phyloP scores from a whole-genome alignment of 2,888 invertebrate genomes.

The Ormyrus rosae region DNA sequence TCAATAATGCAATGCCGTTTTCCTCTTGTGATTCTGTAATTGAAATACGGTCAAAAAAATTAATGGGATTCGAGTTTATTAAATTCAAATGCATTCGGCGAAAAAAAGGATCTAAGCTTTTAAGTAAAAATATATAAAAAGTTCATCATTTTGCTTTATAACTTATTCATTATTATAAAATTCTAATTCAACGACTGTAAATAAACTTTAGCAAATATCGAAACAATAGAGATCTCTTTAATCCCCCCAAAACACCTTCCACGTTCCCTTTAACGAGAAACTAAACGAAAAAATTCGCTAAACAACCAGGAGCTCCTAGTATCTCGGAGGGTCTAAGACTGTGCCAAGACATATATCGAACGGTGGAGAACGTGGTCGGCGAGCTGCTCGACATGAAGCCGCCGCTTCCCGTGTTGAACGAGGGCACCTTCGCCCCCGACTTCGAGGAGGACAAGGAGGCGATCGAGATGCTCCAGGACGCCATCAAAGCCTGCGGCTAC shows the following conservation, averaged over 20 bases:
- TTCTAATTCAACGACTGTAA: too few relatives aligned
- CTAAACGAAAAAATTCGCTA: not conserved
- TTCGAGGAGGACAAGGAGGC: slow-evolving; percentile 68
- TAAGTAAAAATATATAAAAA: too few relatives aligned
- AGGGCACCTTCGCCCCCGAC: slow-evolving; percentile 68
- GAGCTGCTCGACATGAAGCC: slow-evolving; percentile 63
- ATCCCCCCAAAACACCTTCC: not conserved
- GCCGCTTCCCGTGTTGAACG: slow-evolving; percentile 65
- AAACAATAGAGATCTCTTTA: not conserved
- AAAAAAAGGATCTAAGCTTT: too few relatives aligned
- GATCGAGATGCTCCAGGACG: slow-evolving; percentile 63
- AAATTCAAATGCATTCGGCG: too few relatives aligned
- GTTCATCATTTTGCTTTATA: too few relatives aligned
- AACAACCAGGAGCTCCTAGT: slow-evolving; percentile 65
- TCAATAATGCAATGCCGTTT: too few relatives aligned
- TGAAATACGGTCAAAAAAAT: too few relatives aligned
- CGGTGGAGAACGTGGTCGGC: slow-evolving; percentile 65
- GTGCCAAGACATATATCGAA: slow-evolving; percentile 67
- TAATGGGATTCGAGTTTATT: too few relatives aligned
- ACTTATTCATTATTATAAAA: too few relatives aligned
- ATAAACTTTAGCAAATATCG: too few relatives aligned
- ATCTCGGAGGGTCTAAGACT: slow-evolving; percentile 71
- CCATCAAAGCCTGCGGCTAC: slow-evolving; percentile 67
- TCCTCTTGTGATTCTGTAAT: too few relatives aligned
- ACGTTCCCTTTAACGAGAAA: not conserved